A percentile compares a stretch with the other conserved stretches of the same genome.
Conservation (phyloP, 1,140 invertebrate genomes). For the Matsumurasca onukii region DNA sequence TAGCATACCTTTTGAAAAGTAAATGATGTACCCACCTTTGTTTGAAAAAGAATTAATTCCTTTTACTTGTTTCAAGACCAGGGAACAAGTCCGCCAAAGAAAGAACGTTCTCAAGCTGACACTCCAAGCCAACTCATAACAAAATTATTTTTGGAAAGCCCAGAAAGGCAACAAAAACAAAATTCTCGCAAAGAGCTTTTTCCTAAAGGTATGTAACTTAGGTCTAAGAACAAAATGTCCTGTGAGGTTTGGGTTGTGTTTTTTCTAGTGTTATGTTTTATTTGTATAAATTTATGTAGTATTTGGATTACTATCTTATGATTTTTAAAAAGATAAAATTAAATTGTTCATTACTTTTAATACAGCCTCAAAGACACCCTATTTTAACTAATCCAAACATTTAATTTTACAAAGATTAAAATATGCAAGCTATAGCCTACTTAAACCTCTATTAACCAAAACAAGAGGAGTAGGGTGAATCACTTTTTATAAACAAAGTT, state of each 20-base stretch:
- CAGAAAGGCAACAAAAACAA: neutral
- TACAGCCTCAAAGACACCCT: neutral
- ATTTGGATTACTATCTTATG: neutral
- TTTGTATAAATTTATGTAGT: neutral
- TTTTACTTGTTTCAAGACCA: neutral
- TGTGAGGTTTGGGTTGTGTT: neutral
- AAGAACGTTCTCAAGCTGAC: neutral
- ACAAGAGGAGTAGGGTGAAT: neutral
- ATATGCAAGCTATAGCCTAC: neutral
- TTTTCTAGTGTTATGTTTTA: neutral
- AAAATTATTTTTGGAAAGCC: conserved; percentile 7
- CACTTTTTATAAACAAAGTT: neutral
- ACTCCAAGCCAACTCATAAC: conserved; percentile 17
- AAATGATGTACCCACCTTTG: neutral
- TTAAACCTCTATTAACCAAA: neutral
- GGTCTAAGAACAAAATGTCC: no score
- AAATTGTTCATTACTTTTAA: neutral
- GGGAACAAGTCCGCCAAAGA: conserved; percentile 1
- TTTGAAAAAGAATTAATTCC: neutral
- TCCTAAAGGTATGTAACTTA: conserved; percentile 24
- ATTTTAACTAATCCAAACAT: neutral
- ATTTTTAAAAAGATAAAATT: neutral
- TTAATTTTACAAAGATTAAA: neutral
- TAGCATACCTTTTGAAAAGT: neutral
- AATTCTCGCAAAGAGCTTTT: conserved; percentile 15